Evolutionary conservation across 2,113 vertebrate species (phyloP), one percentile per base, ranked within the genome.

Genomic region (Neodontobutis hainanensis): DNA sequence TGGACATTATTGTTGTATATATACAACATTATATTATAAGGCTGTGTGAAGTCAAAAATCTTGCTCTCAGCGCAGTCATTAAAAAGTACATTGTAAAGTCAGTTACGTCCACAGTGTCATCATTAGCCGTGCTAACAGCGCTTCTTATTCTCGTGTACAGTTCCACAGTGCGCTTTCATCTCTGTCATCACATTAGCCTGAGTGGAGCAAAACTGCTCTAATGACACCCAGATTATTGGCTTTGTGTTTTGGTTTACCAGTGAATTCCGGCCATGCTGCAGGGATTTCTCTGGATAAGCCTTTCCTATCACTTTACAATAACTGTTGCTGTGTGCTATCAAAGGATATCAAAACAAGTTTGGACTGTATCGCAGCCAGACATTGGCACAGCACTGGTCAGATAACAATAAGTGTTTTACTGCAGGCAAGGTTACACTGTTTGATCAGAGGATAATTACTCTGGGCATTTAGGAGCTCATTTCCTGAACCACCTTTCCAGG

Each of bases 161-260:
- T 90, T 74, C 84, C 66, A 76, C 77, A 10, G 77, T 77, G 73
- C 57, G 66, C 78, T 77, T 85, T 82, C 85, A 89, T 88, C 83
- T 82, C 80, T 90, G 87, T 89, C 89, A 90, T 91, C 87, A 83
- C 88, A 88, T 91, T 88, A 88, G 85, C 77, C 70, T 88, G 85
- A 88, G 83, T 87, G 87, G 80, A 69, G 70, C 72, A 87, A 90
- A 92, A 89, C 89, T 78, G 82, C 69, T 81, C 75, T 92, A 89
- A 91, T 91, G 87, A 91, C 87, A 68, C 68, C 48, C 81, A 89
- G 87, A 92, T 91, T 88, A 92, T 81, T 88, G 89, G 88, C 87
- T 90, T 92, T 90, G 90, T 90, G 85, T 87, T 89, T 90, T 88
- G 84, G 88, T 91, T 90, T 91, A 87, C 87, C n/a, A n/a, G n/a